Conservation (phyloP, 2,113 vertebrate genomes). For the Forbesichthys papilliferus region DNA sequence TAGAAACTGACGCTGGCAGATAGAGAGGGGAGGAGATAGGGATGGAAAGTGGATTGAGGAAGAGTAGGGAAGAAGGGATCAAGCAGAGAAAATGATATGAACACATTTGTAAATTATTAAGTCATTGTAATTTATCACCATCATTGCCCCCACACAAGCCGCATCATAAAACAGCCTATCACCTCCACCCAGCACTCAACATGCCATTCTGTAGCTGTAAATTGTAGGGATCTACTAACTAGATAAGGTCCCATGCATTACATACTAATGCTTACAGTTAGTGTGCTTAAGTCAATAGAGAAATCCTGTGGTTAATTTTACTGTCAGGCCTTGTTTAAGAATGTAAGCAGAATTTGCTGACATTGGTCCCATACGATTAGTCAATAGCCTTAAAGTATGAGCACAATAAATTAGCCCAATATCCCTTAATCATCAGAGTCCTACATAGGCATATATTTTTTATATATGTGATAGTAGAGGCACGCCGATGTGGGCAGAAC, state of each 20-base stretch:
- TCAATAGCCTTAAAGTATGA: not conserved
- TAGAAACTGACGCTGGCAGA: not conserved
- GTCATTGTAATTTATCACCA: conserved; percentile 37
- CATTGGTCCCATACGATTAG: not conserved
- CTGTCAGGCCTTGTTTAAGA: not conserved
- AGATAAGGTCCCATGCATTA: not conserved
- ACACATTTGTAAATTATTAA: conserved; percentile 18
- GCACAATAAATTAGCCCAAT: not conserved
- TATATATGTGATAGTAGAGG: not conserved
- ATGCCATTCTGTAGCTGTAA: no score
- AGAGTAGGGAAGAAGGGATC: not conserved
- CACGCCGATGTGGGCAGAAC: conserved; percentile 13
- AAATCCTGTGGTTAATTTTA: not conserved
- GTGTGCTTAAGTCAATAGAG: not conserved
- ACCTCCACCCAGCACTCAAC: conserved; percentile 25
- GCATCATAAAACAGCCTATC: conserved; percentile 41
- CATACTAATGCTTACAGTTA: not conserved
- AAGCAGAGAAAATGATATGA: not conserved
- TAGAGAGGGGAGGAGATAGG: not conserved
- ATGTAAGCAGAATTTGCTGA: not conserved
- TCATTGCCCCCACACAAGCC: conserved; percentile 8
- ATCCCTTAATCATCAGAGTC: not conserved
- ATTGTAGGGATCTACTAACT: no score
- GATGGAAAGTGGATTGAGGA: conserved; percentile 3
- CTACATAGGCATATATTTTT: not conserved